Evolutionary conservation across 2,888 invertebrate species (phyloP), one percentile per base, ranked within the genome.

Genomic region (Bibio marci): DNA sequence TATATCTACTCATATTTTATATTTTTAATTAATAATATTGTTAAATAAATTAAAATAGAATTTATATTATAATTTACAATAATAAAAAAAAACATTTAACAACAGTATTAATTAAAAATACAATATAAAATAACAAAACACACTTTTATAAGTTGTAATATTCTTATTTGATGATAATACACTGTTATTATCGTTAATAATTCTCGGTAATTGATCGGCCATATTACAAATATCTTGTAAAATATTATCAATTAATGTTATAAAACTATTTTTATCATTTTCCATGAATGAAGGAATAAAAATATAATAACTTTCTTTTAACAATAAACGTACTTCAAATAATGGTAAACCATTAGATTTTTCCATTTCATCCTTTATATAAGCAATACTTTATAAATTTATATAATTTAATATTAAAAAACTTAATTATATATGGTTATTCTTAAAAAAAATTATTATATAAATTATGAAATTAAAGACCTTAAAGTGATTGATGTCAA

Each of bases 181-280:
- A 22, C 6, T 30, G 37, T 38, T 45, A 62, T 36, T 64, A 52
- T 42, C 64, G 55, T 65, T 62, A 47, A 70, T 66, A 41, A 83
- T 71, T 45, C 86, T 70, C n/a, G 72, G 69, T 54, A 88, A 76
- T 41, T 80, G 59, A 22, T 75, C 71, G 17, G 78, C 73, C 68
- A 86, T 83, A 44, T 74, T 68, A 57, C 77, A 77, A 55, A 86
- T 77, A 52, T 87, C 85, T 44, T 79, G 71, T 55, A 90, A 66
- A 54, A 90, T 70, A 42, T 72, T 69, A 52, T 73, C 72, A 43
- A 88, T 64, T 38, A 79, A 70, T 46, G 69, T 67, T 45, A 75
- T 72, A 50, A 91, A 75, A 40, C 80, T 79, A 45, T 70, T 70
- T 7, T 67, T 56, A 50, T 74, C 68, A 17, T 74, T 71, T 36